A percentile compares a stretch with the other conserved stretches of the same genome.
phyloP scores from a whole-genome alignment of 2,797 vertebrate species.

The Bovichtus variegatus region DNA sequence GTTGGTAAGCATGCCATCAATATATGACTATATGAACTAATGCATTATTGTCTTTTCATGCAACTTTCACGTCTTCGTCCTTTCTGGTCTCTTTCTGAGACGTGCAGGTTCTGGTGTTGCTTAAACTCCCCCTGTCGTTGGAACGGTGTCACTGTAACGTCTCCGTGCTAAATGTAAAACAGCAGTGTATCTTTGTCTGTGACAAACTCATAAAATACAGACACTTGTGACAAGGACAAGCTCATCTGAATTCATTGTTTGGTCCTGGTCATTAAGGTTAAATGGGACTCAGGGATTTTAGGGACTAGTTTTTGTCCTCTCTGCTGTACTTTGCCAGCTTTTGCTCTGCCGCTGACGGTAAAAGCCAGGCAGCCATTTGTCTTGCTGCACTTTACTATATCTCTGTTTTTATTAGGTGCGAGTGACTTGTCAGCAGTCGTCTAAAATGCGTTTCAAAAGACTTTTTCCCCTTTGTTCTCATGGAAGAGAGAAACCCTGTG shows the following conservation, averaged over 20 bases:
- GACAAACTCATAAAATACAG: constrained; percentile 49
- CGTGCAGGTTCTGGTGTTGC: constrained; percentile 10
- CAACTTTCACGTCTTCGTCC: neutral
- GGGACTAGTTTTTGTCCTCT: constrained; percentile 30
- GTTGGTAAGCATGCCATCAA: constrained; percentile 2
- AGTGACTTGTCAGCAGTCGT: constrained; percentile 68
- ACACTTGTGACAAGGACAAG: constrained; percentile 36
- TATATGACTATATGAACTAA: neutral
- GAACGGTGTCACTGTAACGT: constrained; percentile 35
- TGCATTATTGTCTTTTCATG: neutral
- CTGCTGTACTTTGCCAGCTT: constrained; percentile 24
- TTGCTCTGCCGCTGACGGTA: constrained; percentile 36
- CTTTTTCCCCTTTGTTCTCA: constrained; percentile 49
- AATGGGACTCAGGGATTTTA: constrained; percentile 37
- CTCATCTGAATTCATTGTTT: constrained; percentile 34
- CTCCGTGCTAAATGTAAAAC: constrained; percentile 39
- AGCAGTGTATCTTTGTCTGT: constrained; percentile 24
- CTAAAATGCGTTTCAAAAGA: constrained; percentile 55
- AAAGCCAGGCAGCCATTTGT: constrained; percentile 52
- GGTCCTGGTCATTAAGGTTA: constrained; percentile 42
- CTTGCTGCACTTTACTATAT: constrained; percentile 60
- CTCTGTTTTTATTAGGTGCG: constrained; percentile 74
- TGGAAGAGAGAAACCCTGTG: constrained; percentile 15
- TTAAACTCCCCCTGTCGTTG: constrained; percentile 60
- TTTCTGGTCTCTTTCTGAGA: neutral